A percentile compares a stretch with the other conserved stretches of the same genome.
Evolutionary conservation across 2,113 vertebrate genomes (phyloP).

Genomic region (Ginglymostoma cirratum): DNA sequence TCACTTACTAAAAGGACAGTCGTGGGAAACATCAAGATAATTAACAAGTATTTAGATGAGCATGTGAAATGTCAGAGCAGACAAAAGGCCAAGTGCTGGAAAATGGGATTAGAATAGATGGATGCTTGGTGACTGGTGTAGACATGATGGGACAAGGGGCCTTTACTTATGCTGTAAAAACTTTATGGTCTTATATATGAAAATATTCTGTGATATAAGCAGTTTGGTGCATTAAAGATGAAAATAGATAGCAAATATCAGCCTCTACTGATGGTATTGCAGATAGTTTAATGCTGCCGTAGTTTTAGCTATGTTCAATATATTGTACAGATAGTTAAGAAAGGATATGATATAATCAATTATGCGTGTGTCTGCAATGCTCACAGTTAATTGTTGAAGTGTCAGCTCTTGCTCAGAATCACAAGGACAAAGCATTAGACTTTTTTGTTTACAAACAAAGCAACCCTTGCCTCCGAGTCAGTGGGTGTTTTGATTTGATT

Average conservation of each 20-base stretch:
- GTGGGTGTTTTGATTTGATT: neutral
- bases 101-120: no score
- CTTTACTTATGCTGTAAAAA: no score
- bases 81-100: no score
- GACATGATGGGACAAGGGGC: no score
- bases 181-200: neutral
- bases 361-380: neutral
- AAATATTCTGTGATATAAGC: neutral
- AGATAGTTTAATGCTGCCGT: neutral
- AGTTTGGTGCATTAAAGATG: neutral
- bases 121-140: no score
- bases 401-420: neutral
- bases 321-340: neutral
- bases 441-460: no score
- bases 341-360: neutral
- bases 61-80: no score
- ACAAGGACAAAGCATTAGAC: no score
- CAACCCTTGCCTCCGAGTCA: neutral
- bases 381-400: neutral
- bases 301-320: neutral
- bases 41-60: no score
- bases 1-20: no score
- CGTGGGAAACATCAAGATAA: no score
- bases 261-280: neutral
- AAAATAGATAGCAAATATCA: neutral